phyloP scores from a whole-genome alignment of 1,140 invertebrate genomes.

The Pinna nobilis region DNA sequence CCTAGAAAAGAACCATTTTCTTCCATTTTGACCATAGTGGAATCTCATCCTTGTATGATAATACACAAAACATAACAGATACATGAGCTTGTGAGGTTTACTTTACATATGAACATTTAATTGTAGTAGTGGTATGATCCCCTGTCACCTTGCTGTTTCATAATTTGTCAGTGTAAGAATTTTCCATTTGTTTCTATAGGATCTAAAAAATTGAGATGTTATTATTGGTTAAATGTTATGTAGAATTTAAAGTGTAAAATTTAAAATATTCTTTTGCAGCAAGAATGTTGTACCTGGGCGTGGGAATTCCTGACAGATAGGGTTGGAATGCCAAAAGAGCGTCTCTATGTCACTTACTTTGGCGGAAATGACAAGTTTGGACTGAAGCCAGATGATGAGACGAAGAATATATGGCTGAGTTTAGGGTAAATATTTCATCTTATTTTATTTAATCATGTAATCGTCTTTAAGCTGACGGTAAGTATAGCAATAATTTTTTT shows the following conservation, averaged over 20 bases:
- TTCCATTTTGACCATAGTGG: too few relatives aligned
- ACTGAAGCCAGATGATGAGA: conserved; percentile 94
- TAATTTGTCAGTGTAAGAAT: too few relatives aligned
- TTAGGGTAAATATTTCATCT: conserved; percentile 79
- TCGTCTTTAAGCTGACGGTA: too few relatives aligned
- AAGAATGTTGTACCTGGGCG: conserved; percentile 97
- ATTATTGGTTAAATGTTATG: not conserved
- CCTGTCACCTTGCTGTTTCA: not conserved
- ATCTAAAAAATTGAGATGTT: not conserved
- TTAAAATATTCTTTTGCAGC: conserved; percentile 75
- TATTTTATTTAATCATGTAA: not conserved
- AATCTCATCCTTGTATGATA: too few relatives aligned
- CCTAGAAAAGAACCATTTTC: too few relatives aligned
- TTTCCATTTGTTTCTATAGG: too few relatives aligned
- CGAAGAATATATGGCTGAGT: conserved; percentile 87
- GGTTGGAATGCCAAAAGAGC: conserved; percentile 84
- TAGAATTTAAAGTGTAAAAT: not conserved
- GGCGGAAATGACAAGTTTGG: conserved; percentile 90
- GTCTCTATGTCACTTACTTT: conserved; percentile 99
- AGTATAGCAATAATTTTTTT: too few relatives aligned
- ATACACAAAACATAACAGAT: too few relatives aligned
- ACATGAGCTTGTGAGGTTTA: too few relatives aligned
- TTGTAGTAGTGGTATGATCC: not conserved
- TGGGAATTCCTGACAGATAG: conserved; percentile 94
- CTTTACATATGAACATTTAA: too few relatives aligned